phyloP scores from a whole-genome alignment of 2,797 vertebrate genomes.

The Gallinago solitaria region DNA sequence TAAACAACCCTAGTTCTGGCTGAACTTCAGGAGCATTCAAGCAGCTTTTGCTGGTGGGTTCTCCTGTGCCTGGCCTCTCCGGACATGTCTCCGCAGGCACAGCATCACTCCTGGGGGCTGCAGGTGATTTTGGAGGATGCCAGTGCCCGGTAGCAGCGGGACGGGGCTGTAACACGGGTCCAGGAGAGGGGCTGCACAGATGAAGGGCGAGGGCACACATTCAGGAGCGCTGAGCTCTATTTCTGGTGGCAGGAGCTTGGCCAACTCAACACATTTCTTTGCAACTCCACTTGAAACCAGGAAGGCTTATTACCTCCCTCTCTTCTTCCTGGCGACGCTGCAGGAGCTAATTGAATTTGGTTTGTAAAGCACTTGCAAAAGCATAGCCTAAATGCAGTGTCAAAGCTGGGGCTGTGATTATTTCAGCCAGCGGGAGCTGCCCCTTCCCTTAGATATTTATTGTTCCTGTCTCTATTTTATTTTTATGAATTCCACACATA shows the following conservation, averaged over 20 bases:
- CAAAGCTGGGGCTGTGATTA: slow-evolving; percentile 51
- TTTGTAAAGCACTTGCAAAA: slow-evolving; percentile 69
- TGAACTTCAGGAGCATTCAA: neutral
- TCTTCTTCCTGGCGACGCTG: slow-evolving; percentile 44
- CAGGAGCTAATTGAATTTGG: slow-evolving; percentile 66
- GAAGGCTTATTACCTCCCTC: slow-evolving; percentile 54
- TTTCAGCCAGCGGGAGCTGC: slow-evolving; percentile 66
- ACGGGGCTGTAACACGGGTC: neutral
- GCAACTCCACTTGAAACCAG: slow-evolving; percentile 47
- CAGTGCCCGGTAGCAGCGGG: accelerated
- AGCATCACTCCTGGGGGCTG: neutral
- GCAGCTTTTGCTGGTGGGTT: neutral
- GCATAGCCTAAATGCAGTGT: slow-evolving; percentile 59
- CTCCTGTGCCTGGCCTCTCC: neutral
- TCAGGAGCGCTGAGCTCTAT: neutral
- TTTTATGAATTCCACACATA: slow-evolving; percentile 69
- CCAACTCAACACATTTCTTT: slow-evolving; percentile 52
- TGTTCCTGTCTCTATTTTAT: slow-evolving; percentile 63
- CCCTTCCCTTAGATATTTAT: slow-evolving; percentile 64
- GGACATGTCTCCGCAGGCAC: neutral
- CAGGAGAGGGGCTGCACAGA: neutral
- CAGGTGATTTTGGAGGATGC: neutral
- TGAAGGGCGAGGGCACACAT: neutral
- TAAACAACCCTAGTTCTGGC: slow-evolving; percentile 16
- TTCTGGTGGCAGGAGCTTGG: slow-evolving; percentile 21